phyloP scores from a whole-genome alignment of 2,797 vertebrate species.

The Tragopan temminckii region DNA sequence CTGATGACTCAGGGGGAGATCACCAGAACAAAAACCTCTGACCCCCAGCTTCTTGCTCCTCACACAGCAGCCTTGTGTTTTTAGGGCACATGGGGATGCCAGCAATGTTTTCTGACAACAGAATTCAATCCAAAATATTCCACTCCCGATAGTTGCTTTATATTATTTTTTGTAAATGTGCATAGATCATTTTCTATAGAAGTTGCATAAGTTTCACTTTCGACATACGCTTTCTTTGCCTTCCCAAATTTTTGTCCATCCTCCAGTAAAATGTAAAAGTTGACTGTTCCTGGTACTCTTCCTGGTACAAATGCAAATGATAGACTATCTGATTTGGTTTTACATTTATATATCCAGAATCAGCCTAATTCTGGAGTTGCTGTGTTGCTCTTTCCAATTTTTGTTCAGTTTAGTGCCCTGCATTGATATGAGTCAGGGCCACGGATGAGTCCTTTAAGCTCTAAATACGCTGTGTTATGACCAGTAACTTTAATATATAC shows the following conservation, averaged over 20 bases:
- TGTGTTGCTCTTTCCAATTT: background rate
- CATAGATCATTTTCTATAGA: background rate
- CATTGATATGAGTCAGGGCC: background rate
- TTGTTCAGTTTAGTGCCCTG: background rate
- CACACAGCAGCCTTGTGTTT: background rate
- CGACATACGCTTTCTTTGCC: background rate
- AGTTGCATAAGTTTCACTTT: background rate
- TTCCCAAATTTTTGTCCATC: background rate
- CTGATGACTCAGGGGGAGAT: background rate
- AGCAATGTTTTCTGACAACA: rapidly evolving
- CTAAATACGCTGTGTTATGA: background rate
- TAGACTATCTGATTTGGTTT: background rate
- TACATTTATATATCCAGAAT: background rate
- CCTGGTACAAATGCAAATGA: background rate
- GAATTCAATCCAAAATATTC: background rate
- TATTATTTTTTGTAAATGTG: background rate
- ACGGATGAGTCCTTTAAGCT: background rate
- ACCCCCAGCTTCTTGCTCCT: background rate
- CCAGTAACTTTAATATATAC: background rate
- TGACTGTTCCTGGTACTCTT: background rate
- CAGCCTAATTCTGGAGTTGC: background rate
- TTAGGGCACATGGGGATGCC: background rate
- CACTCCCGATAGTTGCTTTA: background rate
- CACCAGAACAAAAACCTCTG: background rate
- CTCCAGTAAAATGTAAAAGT: background rate